A percentile compares a stretch with the other conserved stretches of the same genome.
These are phyloP conservation scores for Microcebus jonahi DNA, from an alignment of 2,113 vertebrate species.

Conservation along the genomic window DNA sequence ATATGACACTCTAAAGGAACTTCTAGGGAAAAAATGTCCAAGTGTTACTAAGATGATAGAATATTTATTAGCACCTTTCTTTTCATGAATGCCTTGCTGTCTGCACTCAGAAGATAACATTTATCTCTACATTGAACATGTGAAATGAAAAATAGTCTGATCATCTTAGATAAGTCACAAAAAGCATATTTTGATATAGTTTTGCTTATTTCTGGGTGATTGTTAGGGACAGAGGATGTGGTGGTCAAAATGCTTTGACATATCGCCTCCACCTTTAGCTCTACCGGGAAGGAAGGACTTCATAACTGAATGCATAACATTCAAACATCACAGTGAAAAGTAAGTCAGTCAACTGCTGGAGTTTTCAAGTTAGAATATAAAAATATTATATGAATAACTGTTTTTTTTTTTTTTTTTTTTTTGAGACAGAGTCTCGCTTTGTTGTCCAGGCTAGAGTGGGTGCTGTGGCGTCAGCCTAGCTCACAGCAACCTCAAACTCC, in stretches of 20 bases:
- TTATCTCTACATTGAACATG: background rate
- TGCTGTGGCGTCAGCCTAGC: too few species aligned
- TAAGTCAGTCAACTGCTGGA: background rate
- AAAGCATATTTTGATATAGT: background rate
- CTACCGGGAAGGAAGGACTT: background rate
- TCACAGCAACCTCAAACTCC: too few species aligned
- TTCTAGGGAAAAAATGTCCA: background rate
- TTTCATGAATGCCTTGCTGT: background rate
- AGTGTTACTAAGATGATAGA: background rate
- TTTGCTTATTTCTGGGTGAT: background rate
- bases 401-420: background rate
- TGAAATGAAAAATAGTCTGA: background rate
- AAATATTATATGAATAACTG: background rate
- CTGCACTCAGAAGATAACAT: conserved; percentile 6
- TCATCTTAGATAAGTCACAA: background rate
- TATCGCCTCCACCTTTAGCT: background rate
- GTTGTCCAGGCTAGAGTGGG: too few species aligned
- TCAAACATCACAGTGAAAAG: background rate
- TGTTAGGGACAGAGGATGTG: background rate
- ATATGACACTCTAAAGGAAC: background rate
- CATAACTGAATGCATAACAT: background rate
- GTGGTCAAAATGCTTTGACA: background rate
- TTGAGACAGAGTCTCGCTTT: background rate
- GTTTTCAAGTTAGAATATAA: conserved; percentile 15
- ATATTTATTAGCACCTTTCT: background rate